phyloP scores from a whole-genome alignment of 2,113 vertebrate genomes.

The Calypte anna region DNA sequence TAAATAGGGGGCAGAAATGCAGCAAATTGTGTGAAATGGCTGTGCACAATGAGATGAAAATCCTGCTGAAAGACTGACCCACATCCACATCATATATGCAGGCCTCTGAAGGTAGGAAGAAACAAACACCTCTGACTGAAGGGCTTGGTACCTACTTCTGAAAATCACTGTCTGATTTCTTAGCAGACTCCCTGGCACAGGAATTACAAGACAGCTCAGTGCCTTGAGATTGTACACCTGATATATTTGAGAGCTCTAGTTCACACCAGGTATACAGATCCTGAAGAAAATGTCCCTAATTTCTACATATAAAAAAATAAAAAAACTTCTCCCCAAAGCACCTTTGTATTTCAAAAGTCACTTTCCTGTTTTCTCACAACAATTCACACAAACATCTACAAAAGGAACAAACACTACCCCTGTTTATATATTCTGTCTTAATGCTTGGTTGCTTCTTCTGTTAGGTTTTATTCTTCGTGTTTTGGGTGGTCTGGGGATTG shows the following conservation, averaged over 20 bases:
- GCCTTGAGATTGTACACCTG: not conserved
- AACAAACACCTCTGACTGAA: not conserved
- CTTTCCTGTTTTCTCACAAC: not conserved
- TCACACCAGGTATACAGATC: not conserved
- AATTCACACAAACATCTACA: not conserved
- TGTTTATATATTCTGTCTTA: not conserved
- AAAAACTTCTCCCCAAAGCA: not conserved
- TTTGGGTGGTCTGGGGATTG: not conserved
- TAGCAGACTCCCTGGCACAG: not conserved
- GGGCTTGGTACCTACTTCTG: not conserved
- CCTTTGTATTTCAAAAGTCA: not conserved
- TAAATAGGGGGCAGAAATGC: slow-evolving; percentile 44
- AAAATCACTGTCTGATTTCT: slow-evolving; percentile 8
- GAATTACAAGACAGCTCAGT: not conserved
- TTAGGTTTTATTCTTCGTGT: not conserved
- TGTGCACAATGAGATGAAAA: not conserved
- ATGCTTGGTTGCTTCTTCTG: not conserved
- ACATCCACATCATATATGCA: not conserved
- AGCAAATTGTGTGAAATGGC: not conserved
- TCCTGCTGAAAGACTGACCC: slow-evolving; percentile 2
- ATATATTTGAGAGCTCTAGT: not conserved
- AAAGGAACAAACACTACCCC: not conserved
- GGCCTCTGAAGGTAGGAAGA: not conserved
- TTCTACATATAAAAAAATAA: not conserved
- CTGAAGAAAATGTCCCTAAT: not conserved